Base-by-base conservation (phyloP, 2,888 invertebrate species). In the Papilio elwesi region DNA sequence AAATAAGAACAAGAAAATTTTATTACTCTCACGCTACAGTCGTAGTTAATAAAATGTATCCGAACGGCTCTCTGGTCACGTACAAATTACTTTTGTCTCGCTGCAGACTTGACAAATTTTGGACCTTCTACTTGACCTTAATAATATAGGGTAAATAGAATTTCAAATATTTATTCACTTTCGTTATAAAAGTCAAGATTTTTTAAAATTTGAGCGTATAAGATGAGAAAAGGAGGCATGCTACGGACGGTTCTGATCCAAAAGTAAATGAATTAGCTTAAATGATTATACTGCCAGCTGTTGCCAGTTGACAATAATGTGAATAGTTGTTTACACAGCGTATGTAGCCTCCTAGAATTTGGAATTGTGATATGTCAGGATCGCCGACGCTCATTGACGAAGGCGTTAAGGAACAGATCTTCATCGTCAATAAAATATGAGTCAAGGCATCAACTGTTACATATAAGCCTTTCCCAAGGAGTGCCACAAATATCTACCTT, bases 51-150 rank as follows among this genome's bases (percentile, higher is more conserved):
- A 49, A 38, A 68, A 59, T 62, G 59, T 68, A 68, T 68, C 49
- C 12, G 49, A 38, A 36, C 49, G 48, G 48, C 59, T 51, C 51
- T 68, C 51, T 59, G 57, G 59, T 68, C 59, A 59, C 59, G 47
- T 68, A 59, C 59, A 68, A 68, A 68, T 68, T 68, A 59, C 59
- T 68, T 62, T 68, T 68, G 68, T 68, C 68, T 68, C 48, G 38
- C 36, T 36, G 15, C 59, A 48, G 68, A 68, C 59, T 59, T 68
- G 68, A 68, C 36, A 59, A 68, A 68, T 68, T 68, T 51, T 26
- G 10, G 12, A 38, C 59, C 36, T 38, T 15, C 59, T 26, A 43
- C 68, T 49, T 57, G 68, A 59, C 57, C 59, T 49, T n/a, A 26
- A 38, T 49, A 47, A 49, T 38, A 15, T 11, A 11, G 26, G 12